Percentiles rank a stretch among this genome's conserved stretches.
These are phyloP conservation scores for Mylabris sibirica DNA, from an alignment of 2,888 invertebrate genomes.

Conservation along the genomic window DNA sequence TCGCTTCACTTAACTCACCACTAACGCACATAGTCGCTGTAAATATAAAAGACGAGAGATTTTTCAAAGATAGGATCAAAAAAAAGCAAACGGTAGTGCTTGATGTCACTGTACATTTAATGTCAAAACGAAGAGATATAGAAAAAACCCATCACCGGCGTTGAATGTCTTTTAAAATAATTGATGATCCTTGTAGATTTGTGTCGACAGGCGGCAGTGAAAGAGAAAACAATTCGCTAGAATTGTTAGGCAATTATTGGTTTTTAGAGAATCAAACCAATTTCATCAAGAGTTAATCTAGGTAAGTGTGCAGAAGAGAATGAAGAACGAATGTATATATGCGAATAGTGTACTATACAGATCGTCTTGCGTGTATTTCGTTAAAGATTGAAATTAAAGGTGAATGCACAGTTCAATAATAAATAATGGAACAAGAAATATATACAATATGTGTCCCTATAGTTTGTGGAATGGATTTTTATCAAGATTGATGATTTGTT, in stretches of 20 bases:
- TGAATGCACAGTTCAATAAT: conserved; percentile 1
- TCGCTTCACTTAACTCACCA: neutral
- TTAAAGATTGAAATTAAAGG: neutral
- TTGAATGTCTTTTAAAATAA: neutral
- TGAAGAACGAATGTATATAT: neutral
- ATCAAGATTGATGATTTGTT: conserved; percentile 7
- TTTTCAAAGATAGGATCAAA: neutral
- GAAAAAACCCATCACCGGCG: neutral
- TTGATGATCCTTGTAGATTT: conserved; percentile 6
- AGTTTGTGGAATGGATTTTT: neutral
- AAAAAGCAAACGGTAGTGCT: neutral
- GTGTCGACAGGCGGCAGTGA: neutral
- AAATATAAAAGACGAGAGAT: neutral
- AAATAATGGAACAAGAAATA: neutral
- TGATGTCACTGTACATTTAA: neutral
- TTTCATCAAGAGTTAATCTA: conserved; percentile 11
- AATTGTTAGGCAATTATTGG: conserved; percentile 11
- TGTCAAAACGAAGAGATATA: neutral
- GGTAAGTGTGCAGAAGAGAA: neutral
- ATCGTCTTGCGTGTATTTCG: conserved; percentile 1
- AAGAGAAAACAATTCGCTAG: conserved; percentile 8
- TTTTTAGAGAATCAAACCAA: neutral
- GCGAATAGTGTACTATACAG: neutral
- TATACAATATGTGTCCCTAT: neutral
- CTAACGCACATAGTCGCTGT: neutral